Conservation (phyloP, 2,888 invertebrate genomes). For the Heliothis peltigera region DNA sequence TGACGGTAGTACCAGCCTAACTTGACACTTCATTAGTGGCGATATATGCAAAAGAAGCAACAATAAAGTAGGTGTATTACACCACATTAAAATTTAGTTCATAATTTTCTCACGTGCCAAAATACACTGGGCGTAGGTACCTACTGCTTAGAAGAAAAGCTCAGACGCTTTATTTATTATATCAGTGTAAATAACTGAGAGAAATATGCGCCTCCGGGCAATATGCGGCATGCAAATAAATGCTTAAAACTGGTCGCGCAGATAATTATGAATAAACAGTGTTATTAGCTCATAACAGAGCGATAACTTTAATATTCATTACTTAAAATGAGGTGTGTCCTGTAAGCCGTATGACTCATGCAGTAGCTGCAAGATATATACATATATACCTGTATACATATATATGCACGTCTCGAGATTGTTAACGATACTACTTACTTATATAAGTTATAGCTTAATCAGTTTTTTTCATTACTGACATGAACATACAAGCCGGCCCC, state of each 20-base stretch:
- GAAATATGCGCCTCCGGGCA: conserved; percentile 33
- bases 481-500: too few species aligned
- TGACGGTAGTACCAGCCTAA: neutral
- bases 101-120: neutral
- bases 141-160: conserved; percentile 17
- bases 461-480: too few species aligned
- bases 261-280: conserved; percentile 64
- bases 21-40: neutral
- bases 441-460: conserved; percentile 14
- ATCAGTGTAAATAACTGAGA: conserved; percentile 12
- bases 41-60: neutral
- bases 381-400: conserved; percentile 1
- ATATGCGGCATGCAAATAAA: conserved; percentile 61
- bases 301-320: conserved; percentile 62
- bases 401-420: conserved; percentile 15
- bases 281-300: conserved; percentile 60
- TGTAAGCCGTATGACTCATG: conserved; percentile 54
- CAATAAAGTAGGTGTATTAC: too few species aligned
- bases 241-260: conserved; percentile 55
- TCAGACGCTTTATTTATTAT: conserved; percentile 16
- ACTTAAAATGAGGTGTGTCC: conserved; percentile 58
- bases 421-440: neutral
- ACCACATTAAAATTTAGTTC: neutral
- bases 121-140: neutral
- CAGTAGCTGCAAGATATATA: conserved; percentile 24